A percentile compares a stretch with the other conserved stretches of the same genome.
phyloP scores from a whole-genome alignment of 1,140 invertebrate species.

The Drosophila ironensis region DNA sequence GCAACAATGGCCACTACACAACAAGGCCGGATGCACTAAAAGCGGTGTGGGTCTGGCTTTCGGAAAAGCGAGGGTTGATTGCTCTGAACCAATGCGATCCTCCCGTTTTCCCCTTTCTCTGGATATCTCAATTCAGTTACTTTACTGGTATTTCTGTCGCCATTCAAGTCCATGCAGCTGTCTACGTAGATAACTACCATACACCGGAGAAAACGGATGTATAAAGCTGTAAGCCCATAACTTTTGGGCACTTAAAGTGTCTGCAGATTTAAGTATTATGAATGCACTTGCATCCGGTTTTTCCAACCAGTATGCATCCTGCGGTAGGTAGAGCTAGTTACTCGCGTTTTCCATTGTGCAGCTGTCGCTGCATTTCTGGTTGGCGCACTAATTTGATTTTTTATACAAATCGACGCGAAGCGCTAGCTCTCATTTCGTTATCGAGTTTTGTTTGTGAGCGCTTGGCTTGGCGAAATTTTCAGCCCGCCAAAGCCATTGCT shows the following conservation, averaged over 20 bases:
- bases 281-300: no score
- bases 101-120: slow-evolving; percentile 11
- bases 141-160: slow-evolving; percentile 12
- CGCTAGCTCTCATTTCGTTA: slow-evolving; percentile 67
- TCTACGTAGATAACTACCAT: not conserved
- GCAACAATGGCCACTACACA: slow-evolving; percentile 30
- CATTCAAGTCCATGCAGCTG: slow-evolving; percentile 4
- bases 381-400: slow-evolving; percentile 74
- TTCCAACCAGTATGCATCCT: no score
- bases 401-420: slow-evolving; percentile 62
- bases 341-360: not conserved
- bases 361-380: slow-evolving; percentile 32
- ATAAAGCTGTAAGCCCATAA: not conserved
- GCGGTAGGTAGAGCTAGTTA: no score
- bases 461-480: slow-evolving; percentile 74
- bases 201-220: not conserved
- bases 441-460: slow-evolving; percentile 77
- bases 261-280: no score
- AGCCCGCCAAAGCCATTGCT: slow-evolving; percentile 8
- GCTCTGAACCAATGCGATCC: slow-evolving; percentile 17
- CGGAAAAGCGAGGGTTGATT: slow-evolving; percentile 48
- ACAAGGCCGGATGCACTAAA: slow-evolving; percentile 12
- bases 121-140: slow-evolving; percentile 69
- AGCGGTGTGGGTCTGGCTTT: not conserved
- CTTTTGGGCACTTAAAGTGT: not conserved